A percentile compares a stretch with the other conserved stretches of the same genome.
These are phyloP conservation scores for Fringilla coelebs DNA, from an alignment of 2,797 vertebrate species.

Conservation along the genomic window DNA sequence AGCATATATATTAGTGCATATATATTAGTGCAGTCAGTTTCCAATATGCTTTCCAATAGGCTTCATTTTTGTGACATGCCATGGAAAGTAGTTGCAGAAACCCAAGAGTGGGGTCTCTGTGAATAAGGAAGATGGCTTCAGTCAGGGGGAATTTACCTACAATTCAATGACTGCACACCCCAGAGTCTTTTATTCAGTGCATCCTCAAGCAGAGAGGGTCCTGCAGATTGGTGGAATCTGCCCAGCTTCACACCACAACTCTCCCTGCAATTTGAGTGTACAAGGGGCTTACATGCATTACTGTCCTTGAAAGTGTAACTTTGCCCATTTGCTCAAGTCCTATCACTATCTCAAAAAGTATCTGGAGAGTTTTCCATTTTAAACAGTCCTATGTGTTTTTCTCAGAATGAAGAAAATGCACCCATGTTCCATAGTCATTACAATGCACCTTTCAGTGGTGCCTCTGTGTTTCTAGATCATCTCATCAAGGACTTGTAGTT, in stretches of 20 bases:
- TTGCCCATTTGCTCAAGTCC: not conserved
- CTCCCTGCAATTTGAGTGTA: fast-evolving
- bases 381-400: not conserved
- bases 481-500: not conserved
- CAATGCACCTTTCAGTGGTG: not conserved
- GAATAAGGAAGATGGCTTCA: not conserved
- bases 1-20: no score
- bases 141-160: not conserved
- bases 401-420: not conserved
- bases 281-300: not conserved
- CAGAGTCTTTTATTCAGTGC: not conserved
- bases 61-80: not conserved
- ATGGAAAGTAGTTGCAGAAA: not conserved
- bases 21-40: not conserved
- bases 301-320: not conserved
- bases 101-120: not conserved
- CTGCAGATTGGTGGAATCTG: not conserved
- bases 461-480: not conserved
- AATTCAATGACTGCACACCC: not conserved
- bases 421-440: not conserved
- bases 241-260: not conserved
- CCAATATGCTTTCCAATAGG: not conserved
- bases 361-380: not conserved
- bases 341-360: not conserved
- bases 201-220: not conserved